Percentiles rank a stretch among this genome's conserved stretches.
phyloP scores from a whole-genome alignment of 1,140 invertebrate genomes.

The Lordiphosa clarofinis region DNA sequence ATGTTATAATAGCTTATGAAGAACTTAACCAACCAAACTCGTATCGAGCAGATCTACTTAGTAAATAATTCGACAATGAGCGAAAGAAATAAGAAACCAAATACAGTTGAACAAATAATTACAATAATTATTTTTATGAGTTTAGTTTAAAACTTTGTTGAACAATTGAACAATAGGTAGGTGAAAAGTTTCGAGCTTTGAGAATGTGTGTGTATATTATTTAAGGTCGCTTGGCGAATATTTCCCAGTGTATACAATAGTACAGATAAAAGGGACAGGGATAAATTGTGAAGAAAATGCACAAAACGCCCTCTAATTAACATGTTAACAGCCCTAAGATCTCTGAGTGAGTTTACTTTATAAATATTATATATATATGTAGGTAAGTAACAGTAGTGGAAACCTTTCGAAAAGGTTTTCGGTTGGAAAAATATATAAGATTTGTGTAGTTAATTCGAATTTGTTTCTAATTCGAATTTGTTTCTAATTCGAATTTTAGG shows the following conservation, averaged over 20 bases:
- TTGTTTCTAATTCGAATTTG: no score
- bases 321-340: slow-evolving; percentile 72
- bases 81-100: slow-evolving; percentile 25
- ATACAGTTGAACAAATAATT: slow-evolving; percentile 32
- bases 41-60: slow-evolving; percentile 45
- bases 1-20: slow-evolving; percentile 52
- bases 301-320: slow-evolving; percentile 66
- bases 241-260: slow-evolving; percentile 38
- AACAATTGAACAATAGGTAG: slow-evolving; percentile 52
- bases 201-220: slow-evolving; percentile 5
- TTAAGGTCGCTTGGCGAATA: slow-evolving; percentile 48
- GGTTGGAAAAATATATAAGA: slow-evolving; percentile 28
- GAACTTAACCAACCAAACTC: slow-evolving; percentile 70
- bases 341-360: slow-evolving; percentile 69
- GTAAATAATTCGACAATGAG: slow-evolving; percentile 46
- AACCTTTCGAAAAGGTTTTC: background rate
- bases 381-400: background rate
- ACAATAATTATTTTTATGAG: slow-evolving; percentile 52
- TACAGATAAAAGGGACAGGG: slow-evolving; percentile 21
- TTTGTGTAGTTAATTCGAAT: slow-evolving; percentile 28
- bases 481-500: slow-evolving; percentile 2
- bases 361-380: slow-evolving; percentile 28
- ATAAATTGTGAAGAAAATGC: slow-evolving; percentile 34
- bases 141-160: slow-evolving; percentile 21
- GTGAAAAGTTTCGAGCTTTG: slow-evolving; percentile 38